Evolutionary conservation across 2,888 invertebrate genomes (phyloP), one percentile per base, ranked within the genome.

Genomic region (Nephrocerus scutellatus): DNA sequence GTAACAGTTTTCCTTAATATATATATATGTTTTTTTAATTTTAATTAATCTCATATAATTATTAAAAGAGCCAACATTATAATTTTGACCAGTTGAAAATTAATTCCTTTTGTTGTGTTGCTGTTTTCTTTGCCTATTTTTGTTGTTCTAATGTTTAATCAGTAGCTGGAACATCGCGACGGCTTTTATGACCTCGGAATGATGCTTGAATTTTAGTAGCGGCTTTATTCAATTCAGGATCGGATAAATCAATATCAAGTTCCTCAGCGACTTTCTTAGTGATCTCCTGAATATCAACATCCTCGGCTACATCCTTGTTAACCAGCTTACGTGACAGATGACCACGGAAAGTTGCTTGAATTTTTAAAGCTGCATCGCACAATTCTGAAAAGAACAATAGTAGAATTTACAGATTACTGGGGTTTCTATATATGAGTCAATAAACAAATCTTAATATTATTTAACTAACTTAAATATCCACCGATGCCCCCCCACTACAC

Each of bases 131-230:
- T n/a, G n/a, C n/a, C n/a, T n/a, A n/a, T n/a, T n/a, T n/a, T n/a
- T n/a, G n/a, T n/a, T n/a, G n/a, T n/a, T n/a, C n/a, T n/a, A n/a
- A n/a, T n/a, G n/a, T n/a, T n/a, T n/a, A n/a, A n/a, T n/a, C n/a
- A n/a, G n/a, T n/a, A n/a, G n/a, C n/a, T n/a, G n/a, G n/a, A n/a
- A n/a, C n/a, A n/a, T n/a, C n/a, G n/a, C n/a, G n/a, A 71, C 88
- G 87, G 39, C 80, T 84, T 73, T 86, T 84, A 72, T 89, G 88
- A 44, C 88, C 88, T 49, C 90, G 80, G 80, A 91, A 90, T 32
- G 89, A 87, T 38, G 90, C 89, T 64, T 91, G 90, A 49, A 91
- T 91, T 72, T 89, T 90, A 44, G 87, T 86, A 19, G 91, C 91
- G 2, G 90, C 90, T 64, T 87, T 86, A 70, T 87, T 82, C 56